Conservation (phyloP, 2,113 vertebrate species). For the Melospiza melodia region DNA sequence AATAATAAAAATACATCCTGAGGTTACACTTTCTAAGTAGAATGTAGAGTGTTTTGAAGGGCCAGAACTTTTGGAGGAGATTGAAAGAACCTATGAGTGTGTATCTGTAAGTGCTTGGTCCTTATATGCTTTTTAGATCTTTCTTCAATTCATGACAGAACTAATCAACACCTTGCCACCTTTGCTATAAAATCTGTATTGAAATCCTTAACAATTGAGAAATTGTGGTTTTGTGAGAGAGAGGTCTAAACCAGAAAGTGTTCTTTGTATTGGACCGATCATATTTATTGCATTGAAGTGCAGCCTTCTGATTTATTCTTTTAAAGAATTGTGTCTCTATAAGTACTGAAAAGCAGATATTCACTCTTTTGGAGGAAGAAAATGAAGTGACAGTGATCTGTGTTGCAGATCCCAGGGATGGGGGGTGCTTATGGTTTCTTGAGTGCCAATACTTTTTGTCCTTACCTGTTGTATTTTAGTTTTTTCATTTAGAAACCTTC, state of each 20-base stretch:
- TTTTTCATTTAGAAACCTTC: slow-evolving; percentile 24
- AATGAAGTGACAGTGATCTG: background rate
- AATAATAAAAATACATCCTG: background rate
- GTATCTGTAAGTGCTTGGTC: background rate
- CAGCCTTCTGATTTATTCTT: background rate
- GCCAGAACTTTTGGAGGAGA: background rate
- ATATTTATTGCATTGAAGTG: background rate
- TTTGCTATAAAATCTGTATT: background rate
- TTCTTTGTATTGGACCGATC: background rate
- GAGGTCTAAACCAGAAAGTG: background rate
- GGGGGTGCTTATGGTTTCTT: background rate
- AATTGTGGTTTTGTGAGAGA: background rate
- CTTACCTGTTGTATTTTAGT: background rate
- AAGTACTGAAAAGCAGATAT: background rate
- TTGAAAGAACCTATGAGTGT: background rate
- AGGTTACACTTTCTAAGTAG: background rate
- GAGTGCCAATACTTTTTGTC: background rate
- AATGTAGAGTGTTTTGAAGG: background rate
- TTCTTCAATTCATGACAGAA: background rate
- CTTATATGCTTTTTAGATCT: background rate
- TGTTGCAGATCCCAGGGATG: background rate
- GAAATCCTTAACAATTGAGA: background rate
- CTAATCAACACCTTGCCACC: background rate
- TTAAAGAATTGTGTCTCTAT: background rate
- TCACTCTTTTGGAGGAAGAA: background rate